These are phyloP conservation scores for Kryphioiulus occultus DNA, from an alignment of 2,888 invertebrate genomes.

Conservation along the genomic window DNA sequence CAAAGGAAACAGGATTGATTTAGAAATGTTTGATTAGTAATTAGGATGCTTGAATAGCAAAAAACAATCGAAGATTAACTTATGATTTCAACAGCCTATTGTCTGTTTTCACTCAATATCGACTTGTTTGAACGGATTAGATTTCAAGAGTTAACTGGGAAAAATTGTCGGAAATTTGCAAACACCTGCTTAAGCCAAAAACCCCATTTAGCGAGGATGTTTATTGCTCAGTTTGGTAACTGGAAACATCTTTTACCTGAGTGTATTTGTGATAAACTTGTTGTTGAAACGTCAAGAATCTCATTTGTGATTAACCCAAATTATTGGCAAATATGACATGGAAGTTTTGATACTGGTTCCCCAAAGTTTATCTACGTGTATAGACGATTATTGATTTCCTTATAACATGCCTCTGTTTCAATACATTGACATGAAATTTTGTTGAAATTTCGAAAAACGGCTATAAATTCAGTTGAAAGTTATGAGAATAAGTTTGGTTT, in stretches of 20 bases:
- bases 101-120: neutral
- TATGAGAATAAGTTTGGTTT: no score
- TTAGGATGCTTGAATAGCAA: neutral
- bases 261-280: neutral
- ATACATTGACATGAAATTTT: no score
- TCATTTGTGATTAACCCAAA: neutral
- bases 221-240: neutral
- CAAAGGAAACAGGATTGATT: conserved; percentile 11
- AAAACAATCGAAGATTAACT: neutral
- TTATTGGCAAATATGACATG: conserved; percentile 20
- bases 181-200: neutral
- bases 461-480: no score
- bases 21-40: conserved; percentile 17
- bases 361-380: neutral
- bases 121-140: neutral
- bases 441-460: no score
- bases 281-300: neutral
- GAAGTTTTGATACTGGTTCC: neutral
- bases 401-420: neutral
- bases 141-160: neutral
- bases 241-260: neutral
- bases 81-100: neutral
- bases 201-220: neutral
- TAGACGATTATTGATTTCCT: neutral
- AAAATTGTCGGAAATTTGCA: neutral